These are phyloP conservation scores for Galerucella pusilla DNA, from an alignment of 2,888 invertebrate species.

Conservation along the genomic window DNA sequence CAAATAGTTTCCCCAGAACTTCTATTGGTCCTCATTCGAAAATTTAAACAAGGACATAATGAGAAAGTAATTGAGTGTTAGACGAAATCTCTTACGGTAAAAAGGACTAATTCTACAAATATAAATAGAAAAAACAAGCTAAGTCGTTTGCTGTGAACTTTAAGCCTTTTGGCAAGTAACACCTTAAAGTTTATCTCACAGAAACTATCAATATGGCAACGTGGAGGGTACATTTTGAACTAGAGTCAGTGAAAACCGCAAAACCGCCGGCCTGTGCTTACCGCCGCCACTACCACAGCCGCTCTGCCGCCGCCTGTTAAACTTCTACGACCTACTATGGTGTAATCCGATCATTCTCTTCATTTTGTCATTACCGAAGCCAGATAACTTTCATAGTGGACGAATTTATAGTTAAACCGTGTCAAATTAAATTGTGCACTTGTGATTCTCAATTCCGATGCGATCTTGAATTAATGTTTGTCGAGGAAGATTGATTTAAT, in stretches of 20 bases:
- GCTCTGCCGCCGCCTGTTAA: constrained; percentile 38
- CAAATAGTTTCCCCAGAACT: too few relatives aligned
- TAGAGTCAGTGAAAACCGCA: constrained; percentile 24
- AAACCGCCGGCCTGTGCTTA: constrained; percentile 28
- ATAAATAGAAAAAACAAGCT: too few relatives aligned
- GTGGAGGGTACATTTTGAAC: constrained; percentile 25
- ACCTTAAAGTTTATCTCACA: not conserved
- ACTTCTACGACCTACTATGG: constrained; percentile 45
- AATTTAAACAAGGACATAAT: too few relatives aligned
- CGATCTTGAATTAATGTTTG: constrained; percentile 4
- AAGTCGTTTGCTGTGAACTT: not conserved
- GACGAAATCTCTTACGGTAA: too few relatives aligned
- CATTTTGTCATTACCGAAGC: constrained; percentile 48
- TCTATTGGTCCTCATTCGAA: too few relatives aligned
- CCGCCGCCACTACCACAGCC: constrained; percentile 21
- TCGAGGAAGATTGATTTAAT: not conserved
- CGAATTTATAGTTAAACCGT: constrained; percentile 2
- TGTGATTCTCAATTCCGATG: constrained; percentile 1
- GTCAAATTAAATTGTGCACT: constrained; percentile 9
- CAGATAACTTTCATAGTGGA: constrained; percentile 36
- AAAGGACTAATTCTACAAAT: too few relatives aligned
- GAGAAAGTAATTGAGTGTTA: too few relatives aligned
- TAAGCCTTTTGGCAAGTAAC: not conserved
- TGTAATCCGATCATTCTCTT: constrained; percentile 47
- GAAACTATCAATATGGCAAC: constrained; percentile 3